These are phyloP conservation scores for Oegoconia quadripuncta DNA, from an alignment of 2,888 invertebrate species.

Conservation along the genomic window DNA sequence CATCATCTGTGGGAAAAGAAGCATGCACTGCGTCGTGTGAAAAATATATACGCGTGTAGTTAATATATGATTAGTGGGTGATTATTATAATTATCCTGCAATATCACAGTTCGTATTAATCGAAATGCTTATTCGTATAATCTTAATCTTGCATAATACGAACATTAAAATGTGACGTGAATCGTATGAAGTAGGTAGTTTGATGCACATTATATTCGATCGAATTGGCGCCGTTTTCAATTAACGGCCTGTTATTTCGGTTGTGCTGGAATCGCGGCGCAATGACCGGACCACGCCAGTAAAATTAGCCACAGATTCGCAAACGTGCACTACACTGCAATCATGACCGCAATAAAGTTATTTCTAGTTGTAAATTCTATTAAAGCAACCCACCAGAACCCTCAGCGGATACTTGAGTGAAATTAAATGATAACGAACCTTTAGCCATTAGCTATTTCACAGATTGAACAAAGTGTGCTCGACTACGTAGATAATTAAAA, in stretches of 20 bases:
- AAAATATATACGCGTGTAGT: too few relatives aligned
- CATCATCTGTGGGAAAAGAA: too few relatives aligned
- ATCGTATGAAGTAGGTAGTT: conserved; percentile 42
- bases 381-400: neutral
- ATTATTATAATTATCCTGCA: too few relatives aligned
- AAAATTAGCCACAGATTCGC: conserved; percentile 62
- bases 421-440: conserved; percentile 7
- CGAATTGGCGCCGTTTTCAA: conserved; percentile 57
- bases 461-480: neutral
- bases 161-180: conserved; percentile 24
- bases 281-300: conserved; percentile 57
- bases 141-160: conserved; percentile 20
- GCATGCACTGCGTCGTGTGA: too few relatives aligned
- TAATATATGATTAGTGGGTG: too few relatives aligned
- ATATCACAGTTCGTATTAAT: too few relatives aligned
- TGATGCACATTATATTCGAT: conserved; percentile 44
- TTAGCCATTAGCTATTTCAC: conserved; percentile 1
- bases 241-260: conserved; percentile 63
- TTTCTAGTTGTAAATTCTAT: conserved; percentile 26
- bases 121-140: conserved; percentile 9
- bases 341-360: conserved; percentile 56
- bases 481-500: neutral
- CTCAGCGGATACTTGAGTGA: conserved; percentile 5
- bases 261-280: conserved; percentile 46
- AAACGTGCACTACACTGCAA: conserved; percentile 46